Conservation (phyloP, 2,113 vertebrate species). For the Malurus elegans region DNA sequence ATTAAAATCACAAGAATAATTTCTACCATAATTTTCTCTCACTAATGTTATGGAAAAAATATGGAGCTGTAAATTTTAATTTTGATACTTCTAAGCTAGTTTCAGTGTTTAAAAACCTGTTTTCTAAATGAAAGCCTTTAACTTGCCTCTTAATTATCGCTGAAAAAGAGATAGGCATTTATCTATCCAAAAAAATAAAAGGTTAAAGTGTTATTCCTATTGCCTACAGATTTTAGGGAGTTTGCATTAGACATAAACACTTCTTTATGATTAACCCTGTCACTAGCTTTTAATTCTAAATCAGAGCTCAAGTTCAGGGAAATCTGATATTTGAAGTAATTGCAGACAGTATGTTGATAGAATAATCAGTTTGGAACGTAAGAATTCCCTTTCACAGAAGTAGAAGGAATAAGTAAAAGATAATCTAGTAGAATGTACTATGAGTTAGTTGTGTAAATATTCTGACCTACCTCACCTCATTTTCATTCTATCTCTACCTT, state of each 20-base stretch:
- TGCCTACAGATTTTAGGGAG: neutral
- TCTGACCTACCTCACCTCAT: neutral
- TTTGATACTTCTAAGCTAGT: neutral
- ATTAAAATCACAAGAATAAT: neutral
- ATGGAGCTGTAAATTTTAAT: neutral
- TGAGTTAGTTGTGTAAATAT: neutral
- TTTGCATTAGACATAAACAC: neutral
- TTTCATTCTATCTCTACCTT: neutral
- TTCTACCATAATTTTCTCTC: neutral
- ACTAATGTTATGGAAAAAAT: neutral
- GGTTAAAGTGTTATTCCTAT: neutral
- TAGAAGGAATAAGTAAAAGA: neutral
- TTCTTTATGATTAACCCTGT: neutral
- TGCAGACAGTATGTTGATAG: neutral
- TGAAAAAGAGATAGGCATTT: neutral
- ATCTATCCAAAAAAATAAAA: neutral
- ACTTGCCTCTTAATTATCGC: accelerated
- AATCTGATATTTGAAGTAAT: neutral
- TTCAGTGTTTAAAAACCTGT: neutral
- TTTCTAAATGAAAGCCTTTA: neutral
- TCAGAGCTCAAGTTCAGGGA: neutral
- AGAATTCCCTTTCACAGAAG: neutral
- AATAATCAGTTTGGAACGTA: neutral
- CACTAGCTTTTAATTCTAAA: neutral
- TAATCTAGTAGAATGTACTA: neutral